These are phyloP conservation scores for Pseudoips prasinana DNA, from an alignment of 2,888 invertebrate species.

Conservation along the genomic window DNA sequence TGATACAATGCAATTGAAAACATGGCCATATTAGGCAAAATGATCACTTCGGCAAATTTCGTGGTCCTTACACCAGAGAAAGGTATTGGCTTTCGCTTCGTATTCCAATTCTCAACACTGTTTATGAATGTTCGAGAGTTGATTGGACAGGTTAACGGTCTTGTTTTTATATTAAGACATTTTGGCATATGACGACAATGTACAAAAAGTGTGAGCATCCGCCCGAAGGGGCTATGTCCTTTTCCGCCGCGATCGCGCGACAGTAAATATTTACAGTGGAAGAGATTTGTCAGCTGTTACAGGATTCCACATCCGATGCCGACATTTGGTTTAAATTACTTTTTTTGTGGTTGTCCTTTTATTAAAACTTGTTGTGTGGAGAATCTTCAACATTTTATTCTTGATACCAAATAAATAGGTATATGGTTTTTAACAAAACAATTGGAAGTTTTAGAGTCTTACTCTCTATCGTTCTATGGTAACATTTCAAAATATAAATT, in stretches of 20 bases:
- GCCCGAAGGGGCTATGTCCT: constrained; percentile 21
- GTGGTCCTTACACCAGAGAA: constrained; percentile 26
- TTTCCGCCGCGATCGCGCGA: constrained; percentile 10
- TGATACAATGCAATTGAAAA: constrained; percentile 5
- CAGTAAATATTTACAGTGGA: background rate
- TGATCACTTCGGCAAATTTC: constrained; percentile 11
- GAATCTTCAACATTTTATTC: too few relatives aligned
- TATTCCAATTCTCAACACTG: constrained; percentile 22
- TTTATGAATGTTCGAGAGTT: constrained; percentile 25
- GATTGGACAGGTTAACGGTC: constrained; percentile 25
- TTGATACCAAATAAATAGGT: too few relatives aligned
- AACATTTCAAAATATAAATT: too few relatives aligned
- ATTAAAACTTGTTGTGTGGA: too few relatives aligned
- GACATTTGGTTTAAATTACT: too few relatives aligned
- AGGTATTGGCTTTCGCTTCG: constrained; percentile 31
- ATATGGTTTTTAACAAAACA: too few relatives aligned
- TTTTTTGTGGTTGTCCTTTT: too few relatives aligned
- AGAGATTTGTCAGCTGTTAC: constrained; percentile 16
- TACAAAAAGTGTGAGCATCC: constrained; percentile 20
- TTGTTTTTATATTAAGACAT: constrained; percentile 26
- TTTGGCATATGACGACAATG: constrained; percentile 20
- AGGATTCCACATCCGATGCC: constrained; percentile 2
- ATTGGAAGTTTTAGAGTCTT: too few relatives aligned
- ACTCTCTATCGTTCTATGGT: too few relatives aligned
- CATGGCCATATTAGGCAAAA: constrained; percentile 9